phyloP scores from a whole-genome alignment of 2,113 vertebrate species.

The Acinonyx jubatus region DNA sequence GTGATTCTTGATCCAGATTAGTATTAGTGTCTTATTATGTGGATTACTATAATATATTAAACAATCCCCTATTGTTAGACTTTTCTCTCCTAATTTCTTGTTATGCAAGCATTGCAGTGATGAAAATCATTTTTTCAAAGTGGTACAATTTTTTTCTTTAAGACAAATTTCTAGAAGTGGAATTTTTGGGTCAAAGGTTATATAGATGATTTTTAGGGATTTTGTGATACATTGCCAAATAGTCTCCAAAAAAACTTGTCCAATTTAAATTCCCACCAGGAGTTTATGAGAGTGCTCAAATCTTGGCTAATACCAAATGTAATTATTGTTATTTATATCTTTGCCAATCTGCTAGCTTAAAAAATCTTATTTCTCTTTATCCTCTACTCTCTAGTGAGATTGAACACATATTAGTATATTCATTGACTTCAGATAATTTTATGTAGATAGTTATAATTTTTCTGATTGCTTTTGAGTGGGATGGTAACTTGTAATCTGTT shows the following conservation, averaged over 20 bases:
- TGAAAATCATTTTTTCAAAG: slow-evolving; percentile 30
- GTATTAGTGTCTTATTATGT: background rate
- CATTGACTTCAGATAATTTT: background rate
- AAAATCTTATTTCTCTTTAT: background rate
- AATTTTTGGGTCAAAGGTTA: background rate
- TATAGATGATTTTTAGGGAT: background rate
- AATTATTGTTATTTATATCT: slow-evolving; percentile 10
- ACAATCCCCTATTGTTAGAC: background rate
- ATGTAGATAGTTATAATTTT: background rate
- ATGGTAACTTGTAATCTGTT: background rate
- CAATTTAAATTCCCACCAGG: background rate
- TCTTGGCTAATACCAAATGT: slow-evolving; percentile 1
- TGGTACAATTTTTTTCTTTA: background rate
- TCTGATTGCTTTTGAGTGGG: background rate
- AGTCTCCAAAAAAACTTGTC: background rate
- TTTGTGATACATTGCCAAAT: background rate
- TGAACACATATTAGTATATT: background rate
- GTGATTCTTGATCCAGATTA: background rate
- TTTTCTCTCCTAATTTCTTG: background rate
- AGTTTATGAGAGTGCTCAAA: background rate
- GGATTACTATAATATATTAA: background rate
- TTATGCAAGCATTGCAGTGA: background rate
- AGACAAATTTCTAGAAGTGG: slow-evolving; percentile 9
- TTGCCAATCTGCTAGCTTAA: background rate
- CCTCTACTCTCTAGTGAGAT: background rate